phyloP scores from a whole-genome alignment of 2,797 vertebrate species.

The Pyrocephalus nanus region DNA sequence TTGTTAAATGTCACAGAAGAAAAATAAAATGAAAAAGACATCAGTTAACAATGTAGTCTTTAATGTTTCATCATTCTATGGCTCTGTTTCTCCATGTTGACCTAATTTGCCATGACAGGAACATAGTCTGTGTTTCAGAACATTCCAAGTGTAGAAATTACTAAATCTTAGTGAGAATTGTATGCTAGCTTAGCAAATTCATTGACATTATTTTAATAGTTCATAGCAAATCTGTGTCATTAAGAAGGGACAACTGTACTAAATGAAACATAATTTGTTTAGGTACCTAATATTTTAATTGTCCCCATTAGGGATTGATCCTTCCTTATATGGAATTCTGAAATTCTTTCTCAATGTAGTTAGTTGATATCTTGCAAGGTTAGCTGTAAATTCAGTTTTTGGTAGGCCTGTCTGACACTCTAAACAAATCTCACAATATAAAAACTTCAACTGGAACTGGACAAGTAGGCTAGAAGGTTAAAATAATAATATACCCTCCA shows the following conservation, averaged over 20 bases:
- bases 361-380: not conserved
- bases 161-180: constrained; percentile 48
- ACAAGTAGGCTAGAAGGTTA: not conserved
- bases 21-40: constrained; percentile 75
- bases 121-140: constrained; percentile 70
- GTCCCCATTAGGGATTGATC: not conserved
- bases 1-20: constrained; percentile 74
- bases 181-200: constrained; percentile 19
- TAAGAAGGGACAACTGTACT: not conserved
- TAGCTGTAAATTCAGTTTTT: not conserved
- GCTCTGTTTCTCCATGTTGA: constrained; percentile 65
- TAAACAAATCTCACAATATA: not conserved
- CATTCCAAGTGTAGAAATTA: constrained; percentile 63
- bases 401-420: not conserved
- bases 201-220: not conserved
- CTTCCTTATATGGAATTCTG: not conserved
- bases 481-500: not conserved
- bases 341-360: not conserved
- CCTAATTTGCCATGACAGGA: constrained; percentile 79
- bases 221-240: not conserved
- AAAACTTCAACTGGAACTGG: not conserved
- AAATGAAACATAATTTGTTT: not conserved
- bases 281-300: not conserved
- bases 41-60: constrained; percentile 71
- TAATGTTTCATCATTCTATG: constrained; percentile 71